phyloP scores from a whole-genome alignment of 2,888 invertebrate species.

The Mantis religiosa region DNA sequence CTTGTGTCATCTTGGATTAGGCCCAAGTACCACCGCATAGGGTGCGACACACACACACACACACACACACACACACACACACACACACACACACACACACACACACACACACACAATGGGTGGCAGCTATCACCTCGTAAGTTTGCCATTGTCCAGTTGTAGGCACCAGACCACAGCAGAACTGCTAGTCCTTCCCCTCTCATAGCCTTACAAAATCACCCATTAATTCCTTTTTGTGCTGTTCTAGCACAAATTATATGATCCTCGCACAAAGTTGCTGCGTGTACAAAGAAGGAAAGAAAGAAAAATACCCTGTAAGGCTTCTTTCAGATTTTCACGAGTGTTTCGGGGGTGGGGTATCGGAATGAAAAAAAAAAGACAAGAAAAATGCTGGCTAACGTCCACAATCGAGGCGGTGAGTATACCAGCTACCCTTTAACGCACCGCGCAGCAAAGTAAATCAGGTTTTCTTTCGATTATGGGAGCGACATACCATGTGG shows the following conservation, averaged over 20 bases:
- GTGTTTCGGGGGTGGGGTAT: background rate
- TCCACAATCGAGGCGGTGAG: background rate
- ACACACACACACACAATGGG: slow-evolving; percentile 9
- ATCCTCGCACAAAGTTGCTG: slow-evolving; percentile 3
- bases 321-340: background rate
- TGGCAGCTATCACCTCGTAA: slow-evolving; percentile 18
- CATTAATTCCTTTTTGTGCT: slow-evolving; percentile 28
- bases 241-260: slow-evolving; percentile 26
- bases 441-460: too few relatives aligned
- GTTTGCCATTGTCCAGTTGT: slow-evolving; percentile 18
- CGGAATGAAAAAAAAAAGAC: background rate
- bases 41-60: background rate
- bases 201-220: slow-evolving; percentile 13
- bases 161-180: background rate
- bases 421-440: background rate
- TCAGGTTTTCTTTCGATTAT: too few relatives aligned
- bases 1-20: slow-evolving; percentile 26
- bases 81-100: background rate
- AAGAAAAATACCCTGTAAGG: background rate
- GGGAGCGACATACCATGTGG: too few relatives aligned
- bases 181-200: background rate
- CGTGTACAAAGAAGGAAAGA: background rate
- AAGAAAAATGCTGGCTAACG: background rate
- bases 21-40: slow-evolving; percentile 10
- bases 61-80: background rate